A percentile compares a stretch with the other conserved stretches of the same genome.
These are phyloP conservation scores for Gallinago solitaria DNA, from an alignment of 2,797 vertebrate species.

Conservation along the genomic window DNA sequence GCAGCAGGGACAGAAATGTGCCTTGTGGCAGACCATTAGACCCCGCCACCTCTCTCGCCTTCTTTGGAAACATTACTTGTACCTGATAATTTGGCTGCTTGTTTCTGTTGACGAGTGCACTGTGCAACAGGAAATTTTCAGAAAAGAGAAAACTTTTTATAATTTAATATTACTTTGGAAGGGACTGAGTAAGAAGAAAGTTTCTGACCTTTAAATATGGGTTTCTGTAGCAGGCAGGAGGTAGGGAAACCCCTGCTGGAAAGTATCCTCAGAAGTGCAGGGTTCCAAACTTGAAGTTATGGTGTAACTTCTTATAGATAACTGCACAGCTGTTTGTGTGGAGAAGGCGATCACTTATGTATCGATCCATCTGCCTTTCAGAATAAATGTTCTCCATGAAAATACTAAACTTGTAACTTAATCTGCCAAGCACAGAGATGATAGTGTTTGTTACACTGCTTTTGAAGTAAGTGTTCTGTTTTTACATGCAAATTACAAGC, in stretches of 20 bases:
- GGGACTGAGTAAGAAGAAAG: background rate
- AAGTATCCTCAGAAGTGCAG: background rate
- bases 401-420: background rate
- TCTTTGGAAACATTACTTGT: background rate
- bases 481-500: background rate
- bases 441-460: background rate
- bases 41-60: background rate
- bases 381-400: background rate
- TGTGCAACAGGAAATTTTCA: background rate
- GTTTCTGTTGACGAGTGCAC: background rate
- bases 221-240: background rate
- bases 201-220: background rate
- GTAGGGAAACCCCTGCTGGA: background rate
- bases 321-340: background rate
- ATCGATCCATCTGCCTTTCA: background rate
- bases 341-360: background rate
- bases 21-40: background rate
- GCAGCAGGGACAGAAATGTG: background rate
- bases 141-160: background rate
- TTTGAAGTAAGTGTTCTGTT: background rate
- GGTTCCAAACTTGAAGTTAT: background rate
- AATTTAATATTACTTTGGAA: background rate
- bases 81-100: background rate
- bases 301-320: background rate
- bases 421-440: background rate